Percentiles rank a stretch among this genome's conserved stretches.
Evolutionary conservation across 2,797 vertebrate species (phyloP).

Genomic region (Mormyrops boulengeri): DNA sequence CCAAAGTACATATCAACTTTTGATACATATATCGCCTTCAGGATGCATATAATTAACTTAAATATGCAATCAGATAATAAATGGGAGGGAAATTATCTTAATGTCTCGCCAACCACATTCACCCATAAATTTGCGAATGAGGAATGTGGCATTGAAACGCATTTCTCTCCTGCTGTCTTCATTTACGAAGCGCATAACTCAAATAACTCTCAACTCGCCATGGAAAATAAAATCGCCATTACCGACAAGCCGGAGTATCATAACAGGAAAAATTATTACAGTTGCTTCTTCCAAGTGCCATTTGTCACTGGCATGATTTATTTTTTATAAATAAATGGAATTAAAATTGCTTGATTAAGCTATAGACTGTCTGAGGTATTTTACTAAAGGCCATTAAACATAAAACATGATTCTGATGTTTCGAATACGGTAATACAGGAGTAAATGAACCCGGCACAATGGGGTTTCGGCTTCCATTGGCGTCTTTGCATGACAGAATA

Average conservation of each 20-base stretch:
- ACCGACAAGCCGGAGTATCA: not conserved
- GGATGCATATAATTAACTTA: slow-evolving; percentile 9
- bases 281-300: not conserved
- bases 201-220: not conserved
- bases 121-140: not conserved
- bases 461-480: not conserved
- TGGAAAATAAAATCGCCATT: slow-evolving; percentile 15
- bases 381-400: not conserved
- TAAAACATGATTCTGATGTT: not conserved
- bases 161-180: slow-evolving; percentile 8
- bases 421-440: not conserved
- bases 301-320: not conserved
- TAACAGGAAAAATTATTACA: not conserved
- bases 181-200: slow-evolving; percentile 4
- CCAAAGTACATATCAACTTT: not conserved
- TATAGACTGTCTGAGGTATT: not conserved
- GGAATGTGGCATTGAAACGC: not conserved
- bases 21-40: not conserved
- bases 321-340: not conserved
- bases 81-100: not conserved
- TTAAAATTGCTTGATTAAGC: not conserved
- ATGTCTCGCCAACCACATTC: slow-evolving; percentile 5
- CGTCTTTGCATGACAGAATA: not conserved
- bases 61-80: slow-evolving; percentile 14
- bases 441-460: not conserved